phyloP scores from a whole-genome alignment of 2,113 vertebrate genomes.

The Coturnix japonica region DNA sequence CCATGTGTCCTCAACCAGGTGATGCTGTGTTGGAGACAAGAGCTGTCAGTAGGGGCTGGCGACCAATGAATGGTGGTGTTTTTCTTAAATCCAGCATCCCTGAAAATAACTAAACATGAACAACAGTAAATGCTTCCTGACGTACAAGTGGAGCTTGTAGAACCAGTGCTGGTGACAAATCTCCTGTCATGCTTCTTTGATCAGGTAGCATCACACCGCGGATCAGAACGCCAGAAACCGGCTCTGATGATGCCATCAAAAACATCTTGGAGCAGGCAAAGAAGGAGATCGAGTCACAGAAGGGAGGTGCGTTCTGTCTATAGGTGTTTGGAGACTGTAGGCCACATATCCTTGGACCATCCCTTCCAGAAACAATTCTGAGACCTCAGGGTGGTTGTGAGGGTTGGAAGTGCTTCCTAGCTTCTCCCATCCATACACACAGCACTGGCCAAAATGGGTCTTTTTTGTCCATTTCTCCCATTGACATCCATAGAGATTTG shows the following conservation, averaged over 20 bases:
- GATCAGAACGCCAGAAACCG: slow-evolving; percentile 97
- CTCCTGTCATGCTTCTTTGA: slow-evolving; percentile 54
- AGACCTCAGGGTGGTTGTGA: not conserved
- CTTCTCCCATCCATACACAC: not conserved
- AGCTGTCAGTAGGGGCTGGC: not conserved
- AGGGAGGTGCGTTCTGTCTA: slow-evolving; percentile 83
- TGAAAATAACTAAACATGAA: slow-evolving; percentile 27
- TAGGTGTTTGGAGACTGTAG: not conserved
- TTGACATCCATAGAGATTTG: not conserved
- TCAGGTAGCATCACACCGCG: slow-evolving; percentile 98
- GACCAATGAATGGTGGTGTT: not conserved
- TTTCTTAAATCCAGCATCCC: slow-evolving; percentile 32
- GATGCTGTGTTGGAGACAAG: not conserved
- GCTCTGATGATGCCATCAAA: slow-evolving; percentile 98
- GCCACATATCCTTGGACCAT: not conserved
- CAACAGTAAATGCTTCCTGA: slow-evolving; percentile 39
- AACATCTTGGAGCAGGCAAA: slow-evolving; percentile 98
- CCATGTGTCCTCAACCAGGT: accelerated
- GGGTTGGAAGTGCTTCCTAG: not conserved
- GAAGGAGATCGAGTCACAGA: slow-evolving; percentile 98
- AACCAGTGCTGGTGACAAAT: not conserved
- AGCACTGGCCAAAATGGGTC: not conserved
- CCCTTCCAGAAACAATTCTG: not conserved
- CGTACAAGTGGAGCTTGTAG: slow-evolving; percentile 18
- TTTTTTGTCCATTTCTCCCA: not conserved